Base-by-base conservation (phyloP, 2,113 vertebrate species). In the Rostratula benghalensis region DNA sequence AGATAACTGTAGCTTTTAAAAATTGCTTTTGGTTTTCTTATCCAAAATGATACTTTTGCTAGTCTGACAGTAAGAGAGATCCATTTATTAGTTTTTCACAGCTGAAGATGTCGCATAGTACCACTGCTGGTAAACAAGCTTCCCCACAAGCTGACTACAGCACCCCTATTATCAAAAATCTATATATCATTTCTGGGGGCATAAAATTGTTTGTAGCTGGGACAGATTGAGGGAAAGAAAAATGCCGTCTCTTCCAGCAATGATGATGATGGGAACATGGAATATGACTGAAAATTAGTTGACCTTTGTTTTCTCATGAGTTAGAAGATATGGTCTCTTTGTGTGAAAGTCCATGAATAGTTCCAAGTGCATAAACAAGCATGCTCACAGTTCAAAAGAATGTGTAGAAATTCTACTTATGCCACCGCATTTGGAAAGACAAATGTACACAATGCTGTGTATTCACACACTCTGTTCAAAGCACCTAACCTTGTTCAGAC, bases 141-240 rank as follows among this genome's bases (percentile, higher is more conserved):
- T 87, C 54, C 33, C 11, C 28, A 53, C 21, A 78, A 64, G 30
- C 35, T 79, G 15, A 48, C 17, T 56, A 10, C 7, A 57, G 3
- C 19, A 39, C 11, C 27, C 11, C 13, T 30, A 7, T 33, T 45
- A 7, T 3, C 41, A 83, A 69, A 57, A 87, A 79, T 50, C 46
- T 35, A 51, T 20, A 27, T 0, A 0, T 69, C 0, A 1, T 31
- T 76, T 93, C 50, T 37, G 23, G 19, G 10, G n/a, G 14, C 9
- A 67, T 60, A 41, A 4, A 23, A 7, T 5, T 45, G 22, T 71
- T 91, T 79, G 18, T n/a, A 10, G 5, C 6, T 51, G 53, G 13
- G 39, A 45, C 28, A 53, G 33, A 77, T 2, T 25, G 48, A 74
- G 16, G 13, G 31, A 18, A 77, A 7, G 20, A 24, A 80, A 82